A percentile compares a stretch with the other conserved stretches of the same genome.
Conservation (phyloP, 2,888 invertebrate genomes). For the Cosmia trapezina region DNA sequence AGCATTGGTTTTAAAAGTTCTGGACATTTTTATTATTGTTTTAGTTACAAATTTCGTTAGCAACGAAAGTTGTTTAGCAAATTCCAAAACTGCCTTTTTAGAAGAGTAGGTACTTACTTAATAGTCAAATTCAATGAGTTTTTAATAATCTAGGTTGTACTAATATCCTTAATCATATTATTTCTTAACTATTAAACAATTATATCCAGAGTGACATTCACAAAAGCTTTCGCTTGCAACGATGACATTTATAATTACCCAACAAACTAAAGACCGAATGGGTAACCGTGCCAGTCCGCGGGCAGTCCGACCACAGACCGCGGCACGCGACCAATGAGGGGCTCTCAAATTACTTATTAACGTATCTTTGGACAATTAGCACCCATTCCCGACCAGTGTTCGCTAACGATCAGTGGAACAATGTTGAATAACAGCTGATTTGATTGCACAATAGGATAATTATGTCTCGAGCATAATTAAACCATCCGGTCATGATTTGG, state of each 20-base stretch:
- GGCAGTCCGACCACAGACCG: slow-evolving; percentile 78
- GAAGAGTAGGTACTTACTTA: not conserved
- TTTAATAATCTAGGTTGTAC: not conserved
- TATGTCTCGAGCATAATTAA: slow-evolving; percentile 25
- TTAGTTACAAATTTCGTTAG: not conserved
- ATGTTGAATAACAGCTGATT: slow-evolving; percentile 35
- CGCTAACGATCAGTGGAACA: slow-evolving; percentile 17
- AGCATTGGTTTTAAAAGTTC: not conserved
- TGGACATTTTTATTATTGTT: not conserved
- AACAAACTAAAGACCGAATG: slow-evolving; percentile 38
- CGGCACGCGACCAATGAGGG: slow-evolving; percentile 78
- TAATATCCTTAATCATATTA: not conserved
- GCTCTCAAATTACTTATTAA: slow-evolving; percentile 58
- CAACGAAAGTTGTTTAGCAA: not conserved
- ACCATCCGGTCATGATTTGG: slow-evolving; percentile 17
- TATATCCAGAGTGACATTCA: not conserved
- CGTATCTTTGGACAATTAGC: slow-evolving; percentile 46
- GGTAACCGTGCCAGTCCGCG: slow-evolving; percentile 31
- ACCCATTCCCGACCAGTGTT: slow-evolving; percentile 29
- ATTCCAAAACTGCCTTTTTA: not conserved
- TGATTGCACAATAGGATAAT: slow-evolving; percentile 46
- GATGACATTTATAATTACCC: slow-evolving; percentile 20
- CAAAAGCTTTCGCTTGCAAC: slow-evolving; percentile 1
- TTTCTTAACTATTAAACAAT: not conserved
- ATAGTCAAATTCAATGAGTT: not conserved